Conservation (phyloP, 2,797 vertebrate species). For the Acridotheres tristis region DNA sequence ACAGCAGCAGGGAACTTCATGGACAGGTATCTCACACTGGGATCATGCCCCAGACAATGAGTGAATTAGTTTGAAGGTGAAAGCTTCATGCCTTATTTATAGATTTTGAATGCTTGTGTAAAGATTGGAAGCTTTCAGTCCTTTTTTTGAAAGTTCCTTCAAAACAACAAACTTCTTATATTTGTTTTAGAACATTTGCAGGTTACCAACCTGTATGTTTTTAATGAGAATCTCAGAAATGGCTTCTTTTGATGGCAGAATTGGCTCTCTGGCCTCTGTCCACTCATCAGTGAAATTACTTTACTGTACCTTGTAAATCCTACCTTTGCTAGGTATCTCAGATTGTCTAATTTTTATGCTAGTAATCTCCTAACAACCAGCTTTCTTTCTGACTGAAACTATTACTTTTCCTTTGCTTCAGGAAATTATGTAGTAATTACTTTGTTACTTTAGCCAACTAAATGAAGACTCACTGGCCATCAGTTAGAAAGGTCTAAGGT, state of each 20-base stretch:
- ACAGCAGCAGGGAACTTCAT: not conserved
- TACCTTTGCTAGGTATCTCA: not conserved
- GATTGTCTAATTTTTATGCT: conserved; percentile 17
- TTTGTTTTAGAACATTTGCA: not conserved
- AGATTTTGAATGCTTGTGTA: not conserved
- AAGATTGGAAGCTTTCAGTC: not conserved
- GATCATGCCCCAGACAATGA: not conserved
- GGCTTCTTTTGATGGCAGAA: not conserved
- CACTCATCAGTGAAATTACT: conserved; percentile 51
- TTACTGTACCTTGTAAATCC: conserved; percentile 27
- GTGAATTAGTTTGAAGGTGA: not conserved
- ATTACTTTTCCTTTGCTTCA: not conserved
- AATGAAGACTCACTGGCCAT: not conserved
- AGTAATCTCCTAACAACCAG: not conserved
- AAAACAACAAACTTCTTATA: not conserved
- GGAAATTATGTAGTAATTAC: not conserved
- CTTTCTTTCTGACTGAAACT: not conserved
- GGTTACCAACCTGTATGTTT: not conserved
- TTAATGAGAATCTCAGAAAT: conserved; percentile 9
- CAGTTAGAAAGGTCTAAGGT: not conserved
- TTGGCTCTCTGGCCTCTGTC: not conserved
- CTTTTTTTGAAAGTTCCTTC: not conserved
- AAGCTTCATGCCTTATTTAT: not conserved
- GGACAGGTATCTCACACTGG: not conserved
- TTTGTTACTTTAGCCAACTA: not conserved